These are phyloP conservation scores for Puffinus mauretanicus DNA, from an alignment of 2,113 vertebrate species.

Conservation along the genomic window DNA sequence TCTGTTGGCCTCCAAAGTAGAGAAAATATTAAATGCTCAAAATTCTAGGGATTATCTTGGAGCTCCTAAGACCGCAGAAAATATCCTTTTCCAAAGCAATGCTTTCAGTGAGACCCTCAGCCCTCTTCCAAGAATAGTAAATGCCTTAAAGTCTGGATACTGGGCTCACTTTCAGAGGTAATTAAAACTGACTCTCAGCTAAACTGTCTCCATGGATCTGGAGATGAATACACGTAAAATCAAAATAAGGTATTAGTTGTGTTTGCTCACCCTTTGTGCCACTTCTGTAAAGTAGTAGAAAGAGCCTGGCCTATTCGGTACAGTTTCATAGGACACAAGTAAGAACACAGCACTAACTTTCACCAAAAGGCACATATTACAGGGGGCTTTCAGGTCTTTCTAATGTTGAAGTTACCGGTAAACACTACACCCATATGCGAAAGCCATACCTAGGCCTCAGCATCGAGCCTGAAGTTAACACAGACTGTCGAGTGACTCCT, in stretches of 20 bases:
- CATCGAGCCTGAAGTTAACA: background rate
- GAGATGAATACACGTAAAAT: background rate
- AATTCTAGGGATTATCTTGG: conserved; percentile 8
- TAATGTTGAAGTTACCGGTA: background rate
- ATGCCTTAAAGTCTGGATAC: background rate
- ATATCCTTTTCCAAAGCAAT: background rate
- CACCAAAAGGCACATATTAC: background rate
- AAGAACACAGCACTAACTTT: background rate
- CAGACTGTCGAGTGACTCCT: background rate
- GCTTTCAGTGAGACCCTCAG: background rate
- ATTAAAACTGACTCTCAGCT: background rate
- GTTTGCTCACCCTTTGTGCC: background rate
- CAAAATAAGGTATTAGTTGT: background rate
- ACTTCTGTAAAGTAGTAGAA: background rate
- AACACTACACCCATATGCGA: background rate
- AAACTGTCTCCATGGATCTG: background rate
- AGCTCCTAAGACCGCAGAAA: conserved; percentile 1
- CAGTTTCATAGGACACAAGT: background rate
- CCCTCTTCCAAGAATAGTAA: background rate
- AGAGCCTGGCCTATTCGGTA: background rate
- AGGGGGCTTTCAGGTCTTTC: background rate
- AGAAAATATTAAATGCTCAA: conserved; percentile 20
- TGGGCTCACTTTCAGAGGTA: background rate
- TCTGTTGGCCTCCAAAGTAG: background rate
- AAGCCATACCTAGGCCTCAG: background rate